Conservation (phyloP, 1,140 invertebrate genomes). For the Formica exsecta region DNA sequence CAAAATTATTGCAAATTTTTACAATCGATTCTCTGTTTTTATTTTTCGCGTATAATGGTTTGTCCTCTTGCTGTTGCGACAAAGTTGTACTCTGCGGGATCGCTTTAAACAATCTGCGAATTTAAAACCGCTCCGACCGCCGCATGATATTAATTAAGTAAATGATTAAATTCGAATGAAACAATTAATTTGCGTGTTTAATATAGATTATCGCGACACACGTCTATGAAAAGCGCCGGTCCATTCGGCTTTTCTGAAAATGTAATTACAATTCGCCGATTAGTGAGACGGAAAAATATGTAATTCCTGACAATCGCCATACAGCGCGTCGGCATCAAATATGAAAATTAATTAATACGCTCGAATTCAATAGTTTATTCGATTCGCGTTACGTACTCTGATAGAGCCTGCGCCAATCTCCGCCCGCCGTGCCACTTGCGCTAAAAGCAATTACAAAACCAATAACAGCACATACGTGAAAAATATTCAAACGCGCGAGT, state of each 20-base stretch:
- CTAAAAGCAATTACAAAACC: slow-evolving; percentile 54
- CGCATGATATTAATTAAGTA: slow-evolving; percentile 62
- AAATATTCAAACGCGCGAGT: slow-evolving; percentile 35
- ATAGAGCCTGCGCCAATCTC: slow-evolving; percentile 46
- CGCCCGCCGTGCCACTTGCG: slow-evolving; percentile 25
- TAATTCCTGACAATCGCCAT: slow-evolving; percentile 62
- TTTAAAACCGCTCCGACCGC: slow-evolving; percentile 39
- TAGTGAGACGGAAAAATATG: slow-evolving; percentile 60
- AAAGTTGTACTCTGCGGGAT: neutral
- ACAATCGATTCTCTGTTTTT: neutral
- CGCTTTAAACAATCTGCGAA: slow-evolving; percentile 39
- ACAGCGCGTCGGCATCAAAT: slow-evolving; percentile 37
- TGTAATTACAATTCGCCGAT: slow-evolving; percentile 62
- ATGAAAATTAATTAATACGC: slow-evolving; percentile 63
- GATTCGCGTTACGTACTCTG: slow-evolving; percentile 51
- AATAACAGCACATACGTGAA: slow-evolving; percentile 44
- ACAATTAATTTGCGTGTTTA: slow-evolving; percentile 64
- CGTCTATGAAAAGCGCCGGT: slow-evolving; percentile 53
- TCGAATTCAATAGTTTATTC: slow-evolving; percentile 61
- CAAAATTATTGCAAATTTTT: neutral
- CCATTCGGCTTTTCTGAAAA: slow-evolving; percentile 56
- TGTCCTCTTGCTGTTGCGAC: neutral
- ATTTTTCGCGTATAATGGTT: neutral
- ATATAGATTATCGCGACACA: slow-evolving; percentile 61
- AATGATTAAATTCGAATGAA: slow-evolving; percentile 63